phyloP scores from a whole-genome alignment of 1,140 invertebrate genomes.

The Drosophila jambulina region DNA sequence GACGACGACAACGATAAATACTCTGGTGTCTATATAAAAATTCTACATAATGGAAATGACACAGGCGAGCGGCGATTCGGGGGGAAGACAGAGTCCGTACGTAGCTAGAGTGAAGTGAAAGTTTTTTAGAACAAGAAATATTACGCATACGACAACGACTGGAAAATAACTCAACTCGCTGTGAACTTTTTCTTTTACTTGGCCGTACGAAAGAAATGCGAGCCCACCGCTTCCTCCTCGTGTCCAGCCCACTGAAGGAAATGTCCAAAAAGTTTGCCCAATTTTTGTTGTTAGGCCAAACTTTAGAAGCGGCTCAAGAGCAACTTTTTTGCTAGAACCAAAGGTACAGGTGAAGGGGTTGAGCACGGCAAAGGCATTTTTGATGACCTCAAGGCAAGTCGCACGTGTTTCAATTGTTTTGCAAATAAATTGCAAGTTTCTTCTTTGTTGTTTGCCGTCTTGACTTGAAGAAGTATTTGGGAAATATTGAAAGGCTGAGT shows the following conservation, averaged over 20 bases:
- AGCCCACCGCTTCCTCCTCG: background rate
- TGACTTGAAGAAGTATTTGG: conserved; percentile 2
- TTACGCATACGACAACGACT: conserved; percentile 61
- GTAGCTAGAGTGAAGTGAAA: conserved; percentile 41
- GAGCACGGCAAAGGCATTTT: conserved; percentile 16
- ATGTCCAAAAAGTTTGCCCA: conserved; percentile 55
- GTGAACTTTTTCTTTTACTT: conserved; percentile 60
- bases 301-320: conserved; percentile 55
- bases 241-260: conserved; percentile 10
- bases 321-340: conserved; percentile 36
- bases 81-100: background rate
- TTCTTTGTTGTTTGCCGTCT: conserved; percentile 7
- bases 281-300: conserved; percentile 45
- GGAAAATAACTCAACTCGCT: conserved; percentile 41
- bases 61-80: background rate
- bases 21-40: conserved; percentile 32
- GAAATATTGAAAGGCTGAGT: background rate
- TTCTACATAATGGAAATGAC: conserved; percentile 41
- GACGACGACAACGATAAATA: conserved; percentile 22
- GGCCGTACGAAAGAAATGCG: conserved; percentile 4
- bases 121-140: conserved; percentile 57
- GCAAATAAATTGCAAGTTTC: conserved; percentile 47
- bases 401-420: conserved; percentile 58
- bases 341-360: conserved; percentile 6
- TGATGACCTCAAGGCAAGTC: conserved; percentile 34